Percentiles rank a stretch among this genome's conserved stretches.
phyloP scores from a whole-genome alignment of 1,140 invertebrate species.

The Aphelinus atriplicis region DNA sequence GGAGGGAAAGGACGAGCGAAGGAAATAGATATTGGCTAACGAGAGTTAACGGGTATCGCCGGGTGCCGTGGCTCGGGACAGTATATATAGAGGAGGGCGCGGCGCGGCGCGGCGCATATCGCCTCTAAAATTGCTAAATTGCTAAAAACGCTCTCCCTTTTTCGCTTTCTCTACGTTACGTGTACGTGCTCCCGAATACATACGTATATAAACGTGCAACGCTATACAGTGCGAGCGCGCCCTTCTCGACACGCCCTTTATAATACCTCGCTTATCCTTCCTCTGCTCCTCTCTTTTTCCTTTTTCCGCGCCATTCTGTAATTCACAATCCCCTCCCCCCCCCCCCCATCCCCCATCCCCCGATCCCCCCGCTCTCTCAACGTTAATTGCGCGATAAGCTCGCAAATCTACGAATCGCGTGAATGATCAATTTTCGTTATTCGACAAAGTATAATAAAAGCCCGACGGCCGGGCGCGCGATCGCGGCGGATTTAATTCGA shows the following conservation, averaged over 20 bases:
- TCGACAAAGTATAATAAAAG: neutral
- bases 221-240: neutral
- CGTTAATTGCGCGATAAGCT: constrained; percentile 22
- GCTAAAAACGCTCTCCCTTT: constrained; percentile 41
- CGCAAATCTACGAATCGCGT: constrained; percentile 21
- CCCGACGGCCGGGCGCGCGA: neutral
- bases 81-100: constrained; percentile 39
- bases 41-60: neutral
- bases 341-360: no score
- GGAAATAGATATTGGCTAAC: constrained; percentile 61
- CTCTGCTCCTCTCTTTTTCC: neutral
- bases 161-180: neutral
- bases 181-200: no score
- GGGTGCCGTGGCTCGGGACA: neutral
- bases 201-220: neutral
- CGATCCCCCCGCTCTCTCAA: neutral
- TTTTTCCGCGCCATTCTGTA: neutral
- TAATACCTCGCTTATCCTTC: neutral
- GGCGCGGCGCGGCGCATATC: constrained; percentile 42
- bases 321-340: no score
- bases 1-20: constrained; percentile 32
- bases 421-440: neutral
- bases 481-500: neutral
- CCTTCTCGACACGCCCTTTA: constrained; percentile 25
- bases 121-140: constrained; percentile 60